These are phyloP conservation scores for Thamnophis sirtalis DNA, from an alignment of 2,113 vertebrate species.

Conservation along the genomic window DNA sequence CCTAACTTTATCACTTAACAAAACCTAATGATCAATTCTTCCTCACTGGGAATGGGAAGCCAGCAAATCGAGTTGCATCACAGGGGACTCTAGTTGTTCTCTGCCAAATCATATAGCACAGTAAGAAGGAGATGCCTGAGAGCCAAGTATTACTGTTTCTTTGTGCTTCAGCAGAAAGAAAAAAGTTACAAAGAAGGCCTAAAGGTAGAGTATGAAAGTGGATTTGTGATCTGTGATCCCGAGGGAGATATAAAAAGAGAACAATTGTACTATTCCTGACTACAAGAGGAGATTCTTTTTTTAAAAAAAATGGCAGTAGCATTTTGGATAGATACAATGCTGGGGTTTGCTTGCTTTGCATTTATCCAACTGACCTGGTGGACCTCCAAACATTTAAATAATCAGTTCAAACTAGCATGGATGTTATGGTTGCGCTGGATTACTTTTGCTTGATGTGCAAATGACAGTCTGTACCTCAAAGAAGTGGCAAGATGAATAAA, in stretches of 20 bases:
- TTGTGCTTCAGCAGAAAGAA: slow-evolving; percentile 57
- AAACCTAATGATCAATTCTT: slow-evolving; percentile 62
- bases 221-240: slow-evolving; percentile 52
- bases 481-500: background rate
- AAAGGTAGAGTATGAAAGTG: slow-evolving; percentile 61
- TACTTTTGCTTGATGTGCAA: background rate
- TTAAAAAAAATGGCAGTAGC: slow-evolving; percentile 27
- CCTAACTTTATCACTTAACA: slow-evolving; percentile 60
- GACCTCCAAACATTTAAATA: background rate
- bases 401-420: background rate
- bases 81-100: slow-evolving; percentile 62
- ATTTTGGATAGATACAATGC: slow-evolving; percentile 35
- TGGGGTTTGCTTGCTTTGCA: background rate
- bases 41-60: slow-evolving; percentile 54
- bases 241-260: slow-evolving; percentile 46
- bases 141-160: slow-evolving; percentile 25
- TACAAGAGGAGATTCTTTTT: slow-evolving; percentile 27
- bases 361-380: background rate
- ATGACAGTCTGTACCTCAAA: background rate
- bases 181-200: slow-evolving; percentile 60
- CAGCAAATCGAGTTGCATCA: slow-evolving; percentile 58
- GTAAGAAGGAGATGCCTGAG: slow-evolving; percentile 57
- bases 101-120: slow-evolving; percentile 57
- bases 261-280: slow-evolving; percentile 53
- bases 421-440: background rate